phyloP scores from a whole-genome alignment of 2,797 vertebrate species.

The Dendrocincla tyrannina region DNA sequence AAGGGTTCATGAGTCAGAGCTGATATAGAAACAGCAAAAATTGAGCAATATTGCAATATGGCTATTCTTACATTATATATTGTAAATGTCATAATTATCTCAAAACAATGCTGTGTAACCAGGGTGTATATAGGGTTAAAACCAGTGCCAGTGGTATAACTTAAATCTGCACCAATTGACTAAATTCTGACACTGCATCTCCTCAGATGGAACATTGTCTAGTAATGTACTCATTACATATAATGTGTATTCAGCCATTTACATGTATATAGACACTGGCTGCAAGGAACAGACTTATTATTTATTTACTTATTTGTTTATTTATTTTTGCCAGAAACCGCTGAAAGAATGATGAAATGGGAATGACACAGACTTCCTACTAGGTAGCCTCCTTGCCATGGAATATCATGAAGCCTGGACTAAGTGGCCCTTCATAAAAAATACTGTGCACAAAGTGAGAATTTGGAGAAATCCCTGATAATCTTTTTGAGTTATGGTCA shows the following conservation, averaged over 20 bases:
- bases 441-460: not conserved
- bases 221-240: not conserved
- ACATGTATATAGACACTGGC: not conserved
- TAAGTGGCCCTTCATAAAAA: not conserved
- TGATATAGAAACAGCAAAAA: not conserved
- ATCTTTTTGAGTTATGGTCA: not conserved
- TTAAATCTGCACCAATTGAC: not conserved
- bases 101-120: not conserved
- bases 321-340: not conserved
- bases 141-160: not conserved
- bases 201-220: not conserved
- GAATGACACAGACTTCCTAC: not conserved
- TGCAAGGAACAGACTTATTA: not conserved
- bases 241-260: not conserved
- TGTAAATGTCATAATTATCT: not conserved
- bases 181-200: not conserved
- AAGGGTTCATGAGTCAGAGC: not conserved
- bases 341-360: not conserved
- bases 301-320: not conserved
- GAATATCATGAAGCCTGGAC: not conserved
- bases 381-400: not conserved
- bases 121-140: not conserved
- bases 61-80: not conserved
- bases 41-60: not conserved
- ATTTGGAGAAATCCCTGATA: not conserved